phyloP scores from a whole-genome alignment of 2,888 invertebrate genomes.

The Amphipoea oculea region DNA sequence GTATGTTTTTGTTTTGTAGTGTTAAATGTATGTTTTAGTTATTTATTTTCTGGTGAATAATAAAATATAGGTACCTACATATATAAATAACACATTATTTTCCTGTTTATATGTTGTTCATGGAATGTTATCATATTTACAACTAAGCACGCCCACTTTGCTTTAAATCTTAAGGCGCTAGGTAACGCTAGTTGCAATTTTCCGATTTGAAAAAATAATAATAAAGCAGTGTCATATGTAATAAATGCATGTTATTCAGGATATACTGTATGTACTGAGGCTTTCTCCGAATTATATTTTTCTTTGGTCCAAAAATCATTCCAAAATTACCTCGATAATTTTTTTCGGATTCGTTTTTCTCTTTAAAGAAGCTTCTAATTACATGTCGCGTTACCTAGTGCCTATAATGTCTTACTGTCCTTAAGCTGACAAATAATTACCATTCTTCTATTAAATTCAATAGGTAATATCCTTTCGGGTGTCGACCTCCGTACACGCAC shows the following conservation, averaged over 20 bases:
- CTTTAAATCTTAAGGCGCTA: neutral
- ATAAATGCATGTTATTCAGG: neutral
- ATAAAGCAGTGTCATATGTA: neutral
- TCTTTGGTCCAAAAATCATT: neutral
- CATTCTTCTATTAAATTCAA: slow-evolving; percentile 4
- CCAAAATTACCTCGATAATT: neutral
- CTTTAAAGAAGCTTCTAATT: neutral
- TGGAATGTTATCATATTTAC: neutral
- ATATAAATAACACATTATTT: neutral
- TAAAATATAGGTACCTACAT: too few relatives aligned
- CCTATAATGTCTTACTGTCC: neutral
- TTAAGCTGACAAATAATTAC: neutral
- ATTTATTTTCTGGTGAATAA: too few relatives aligned
- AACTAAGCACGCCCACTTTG: neutral
- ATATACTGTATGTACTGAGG: neutral
- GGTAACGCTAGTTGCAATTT: neutral
- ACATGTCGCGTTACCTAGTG: too few relatives aligned
- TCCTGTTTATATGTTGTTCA: neutral
- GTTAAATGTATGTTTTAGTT: too few relatives aligned
- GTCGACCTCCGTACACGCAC: too few relatives aligned
- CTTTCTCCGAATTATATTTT: neutral
- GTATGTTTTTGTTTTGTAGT: too few relatives aligned
- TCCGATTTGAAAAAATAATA: neutral
- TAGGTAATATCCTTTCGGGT: too few relatives aligned
- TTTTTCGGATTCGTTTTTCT: neutral